A percentile compares a stretch with the other conserved stretches of the same genome.
These are phyloP conservation scores for Craterocephalus amniculus DNA, from an alignment of 2,797 vertebrate species.

Conservation along the genomic window DNA sequence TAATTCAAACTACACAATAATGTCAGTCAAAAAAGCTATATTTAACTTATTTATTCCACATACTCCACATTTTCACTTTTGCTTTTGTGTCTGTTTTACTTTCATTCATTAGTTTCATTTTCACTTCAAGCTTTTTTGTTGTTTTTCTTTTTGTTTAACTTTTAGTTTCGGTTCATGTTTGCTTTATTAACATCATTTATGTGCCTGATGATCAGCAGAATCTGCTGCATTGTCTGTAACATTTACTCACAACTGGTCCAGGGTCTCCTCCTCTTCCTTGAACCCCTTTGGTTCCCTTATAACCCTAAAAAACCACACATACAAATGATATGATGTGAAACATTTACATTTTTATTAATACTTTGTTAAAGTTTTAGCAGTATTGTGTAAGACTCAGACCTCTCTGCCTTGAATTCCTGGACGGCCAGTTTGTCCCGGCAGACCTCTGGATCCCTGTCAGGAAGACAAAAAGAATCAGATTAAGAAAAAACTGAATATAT, in stretches of 20 bases:
- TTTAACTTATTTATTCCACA: neutral
- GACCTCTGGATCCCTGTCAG: slow-evolving; percentile 79
- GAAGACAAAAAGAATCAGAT: neutral
- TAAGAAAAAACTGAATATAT: neutral
- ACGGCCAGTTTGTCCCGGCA: slow-evolving; percentile 76
- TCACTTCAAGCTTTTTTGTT: neutral
- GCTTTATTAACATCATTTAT: neutral
- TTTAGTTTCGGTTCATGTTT: slow-evolving; percentile 15
- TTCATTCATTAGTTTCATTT: slow-evolving; percentile 5
- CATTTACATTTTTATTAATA: neutral
- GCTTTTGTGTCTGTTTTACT: neutral
- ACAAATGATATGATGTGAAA: neutral
- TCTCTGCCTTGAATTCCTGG: slow-evolving; percentile 83
- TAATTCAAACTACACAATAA: too few relatives aligned
- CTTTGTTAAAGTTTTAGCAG: neutral
- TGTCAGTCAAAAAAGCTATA: neutral
- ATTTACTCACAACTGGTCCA: slow-evolving; percentile 78
- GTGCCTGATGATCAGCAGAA: neutral
- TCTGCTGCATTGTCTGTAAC: neutral
- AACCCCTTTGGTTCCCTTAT: slow-evolving; percentile 85
- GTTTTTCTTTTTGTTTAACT: neutral
- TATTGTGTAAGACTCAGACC: slow-evolving; percentile 57
- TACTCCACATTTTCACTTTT: slow-evolving; percentile 28
- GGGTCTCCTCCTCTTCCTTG: slow-evolving; percentile 81
- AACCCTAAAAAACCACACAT: slow-evolving; percentile 73